Conservation (phyloP, 1,140 invertebrate genomes). For the Carposina sasakii region DNA sequence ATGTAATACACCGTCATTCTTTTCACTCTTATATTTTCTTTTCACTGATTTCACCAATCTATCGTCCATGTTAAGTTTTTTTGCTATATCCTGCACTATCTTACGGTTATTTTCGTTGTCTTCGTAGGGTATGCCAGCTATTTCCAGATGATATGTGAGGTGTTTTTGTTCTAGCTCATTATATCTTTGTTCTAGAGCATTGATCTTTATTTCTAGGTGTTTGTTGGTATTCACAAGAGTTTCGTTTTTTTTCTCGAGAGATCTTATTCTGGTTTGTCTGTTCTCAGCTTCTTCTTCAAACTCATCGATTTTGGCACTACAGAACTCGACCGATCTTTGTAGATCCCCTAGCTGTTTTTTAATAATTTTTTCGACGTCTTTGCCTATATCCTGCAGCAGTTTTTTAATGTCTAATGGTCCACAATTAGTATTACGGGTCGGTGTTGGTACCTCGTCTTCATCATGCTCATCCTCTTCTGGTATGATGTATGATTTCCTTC, state of each 20-base stretch:
- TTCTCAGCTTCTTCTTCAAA: neutral
- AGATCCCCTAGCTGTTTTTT: neutral
- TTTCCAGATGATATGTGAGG: neutral
- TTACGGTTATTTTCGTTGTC: neutral
- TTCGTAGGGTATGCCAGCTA: neutral
- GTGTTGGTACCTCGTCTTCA: conserved; percentile 5
- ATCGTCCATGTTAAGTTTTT: neutral
- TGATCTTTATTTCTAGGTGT: neutral
- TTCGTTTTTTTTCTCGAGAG: neutral
- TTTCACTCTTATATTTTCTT: neutral
- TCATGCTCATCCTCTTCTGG: conserved; percentile 2
- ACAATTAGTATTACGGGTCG: too few relatives aligned
- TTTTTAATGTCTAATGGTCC: neutral
- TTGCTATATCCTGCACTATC: neutral
- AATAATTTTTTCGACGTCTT: neutral
- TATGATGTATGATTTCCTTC: conserved; percentile 7
- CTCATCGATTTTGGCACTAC: neutral
- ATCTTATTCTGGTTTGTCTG: neutral
- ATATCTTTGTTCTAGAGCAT: neutral
- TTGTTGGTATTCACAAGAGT: neutral
- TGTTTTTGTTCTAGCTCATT: neutral
- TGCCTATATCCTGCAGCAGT: neutral
- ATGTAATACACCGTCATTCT: neutral
- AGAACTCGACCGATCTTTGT: neutral
- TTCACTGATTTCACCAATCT: neutral